Evolutionary conservation across 2,113 vertebrate genomes (phyloP), one percentile per base, ranked within the genome.

Genomic region (Mus musculus): DNA sequence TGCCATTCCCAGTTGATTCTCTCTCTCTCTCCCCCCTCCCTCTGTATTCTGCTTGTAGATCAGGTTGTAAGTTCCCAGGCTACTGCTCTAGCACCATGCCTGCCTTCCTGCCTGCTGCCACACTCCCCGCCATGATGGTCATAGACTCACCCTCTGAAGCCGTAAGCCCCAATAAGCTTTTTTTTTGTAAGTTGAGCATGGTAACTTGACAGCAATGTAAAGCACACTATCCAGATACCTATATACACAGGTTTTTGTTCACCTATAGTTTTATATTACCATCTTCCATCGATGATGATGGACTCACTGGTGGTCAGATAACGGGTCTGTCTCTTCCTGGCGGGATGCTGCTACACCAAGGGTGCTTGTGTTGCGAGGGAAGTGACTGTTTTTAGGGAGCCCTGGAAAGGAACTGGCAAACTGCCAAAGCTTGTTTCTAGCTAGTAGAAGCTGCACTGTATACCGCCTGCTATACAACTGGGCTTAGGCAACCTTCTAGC

Each of bases 391-490:
- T 33, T 95, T 56, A 30, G 46, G 63, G 77, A 90, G 67, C 39
- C 19, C 30, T 4, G n/a, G 80, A 39, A 84, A 63, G 89, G 59
- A 13, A 26, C 0, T 3, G 81, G 88, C 28, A 17, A 56, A 67
- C 77, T 42, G 91, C 75, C 90, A 46, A 69, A 28, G 33, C 8
- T 7, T 26, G 12, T 67, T 93, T 93, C 87, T 75, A 93, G 76
- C 59, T 36, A 11, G 49, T 7, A 2, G 89, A 78, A 82, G 90
- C 65, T 84, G 73, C 73, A 28, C n/a, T 5, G n/a, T n/a, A n/a
- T n/a, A 39, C 54, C 10, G 49, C 8, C 39, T 3, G 26, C 8
- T 46, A 7, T 13, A 54, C 76, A 52, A 81, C 65, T 0, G 36
- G 90, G 85, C 72, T 89, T 39, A 52, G 30, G 88, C 72, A 90